Percentiles rank a stretch among this genome's conserved stretches.
Evolutionary conservation across 2,113 vertebrate species (phyloP).

Genomic region (Leptobrachium ailaonicum): DNA sequence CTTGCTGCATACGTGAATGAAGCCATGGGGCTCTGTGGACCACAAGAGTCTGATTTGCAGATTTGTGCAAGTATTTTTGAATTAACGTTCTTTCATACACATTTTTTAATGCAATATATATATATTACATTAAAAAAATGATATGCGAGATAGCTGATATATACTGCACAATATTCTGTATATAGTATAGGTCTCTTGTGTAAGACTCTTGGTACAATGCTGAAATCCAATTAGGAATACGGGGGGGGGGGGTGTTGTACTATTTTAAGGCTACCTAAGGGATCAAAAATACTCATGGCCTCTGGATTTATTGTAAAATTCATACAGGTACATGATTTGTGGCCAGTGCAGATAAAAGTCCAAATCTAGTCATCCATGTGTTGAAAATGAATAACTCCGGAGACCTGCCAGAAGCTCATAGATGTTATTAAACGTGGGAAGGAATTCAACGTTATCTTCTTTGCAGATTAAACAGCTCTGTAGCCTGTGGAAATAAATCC

Average conservation of each 20-base stretch:
- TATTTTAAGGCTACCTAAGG: constrained; percentile 23
- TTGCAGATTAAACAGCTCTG: constrained; percentile 53
- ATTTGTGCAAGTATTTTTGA: no score
- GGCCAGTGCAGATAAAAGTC: constrained; percentile 6
- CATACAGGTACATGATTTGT: constrained; percentile 40
- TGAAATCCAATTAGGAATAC: constrained; percentile 29
- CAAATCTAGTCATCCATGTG: constrained; percentile 35
- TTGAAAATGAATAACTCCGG: constrained; percentile 43
- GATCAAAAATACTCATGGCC: not conserved
- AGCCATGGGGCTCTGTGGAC: no score
- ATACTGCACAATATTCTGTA: no score
- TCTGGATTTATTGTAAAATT: constrained; percentile 35
- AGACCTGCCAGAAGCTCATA: constrained; percentile 36
- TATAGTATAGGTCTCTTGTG: no score
- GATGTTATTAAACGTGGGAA: constrained; percentile 51
- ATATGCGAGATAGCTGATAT: no score
- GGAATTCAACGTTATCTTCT: constrained; percentile 56
- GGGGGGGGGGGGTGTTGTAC: not conserved
- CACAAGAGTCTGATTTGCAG: no score
- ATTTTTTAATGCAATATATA: no score
- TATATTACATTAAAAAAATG: no score
- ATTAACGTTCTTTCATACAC: no score
- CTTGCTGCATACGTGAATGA: no score
- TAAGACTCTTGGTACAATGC: not conserved
- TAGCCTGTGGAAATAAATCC: constrained; percentile 51